A percentile compares a stretch with the other conserved stretches of the same genome.
Conservation (phyloP, 1,140 invertebrate species). For the Trypoxylus dichotomus region DNA sequence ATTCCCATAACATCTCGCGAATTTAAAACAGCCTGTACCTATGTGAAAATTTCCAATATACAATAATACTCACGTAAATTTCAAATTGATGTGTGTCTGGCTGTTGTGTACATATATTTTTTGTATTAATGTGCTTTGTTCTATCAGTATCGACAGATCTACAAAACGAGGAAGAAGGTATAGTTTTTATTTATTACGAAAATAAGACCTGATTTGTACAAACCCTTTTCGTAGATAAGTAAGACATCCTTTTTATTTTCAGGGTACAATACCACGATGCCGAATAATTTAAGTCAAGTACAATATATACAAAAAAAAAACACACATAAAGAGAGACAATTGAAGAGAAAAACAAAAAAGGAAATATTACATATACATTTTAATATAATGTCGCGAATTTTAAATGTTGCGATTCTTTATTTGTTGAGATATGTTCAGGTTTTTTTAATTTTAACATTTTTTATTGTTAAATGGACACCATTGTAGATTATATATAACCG, state of each 20-base stretch:
- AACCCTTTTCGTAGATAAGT: not conserved
- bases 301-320: not conserved
- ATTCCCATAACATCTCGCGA: too few relatives aligned
- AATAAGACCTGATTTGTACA: not conserved
- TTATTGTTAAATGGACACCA: not conserved
- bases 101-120: not conserved
- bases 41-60: not conserved
- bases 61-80: not conserved
- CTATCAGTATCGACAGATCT: constrained; percentile 22
- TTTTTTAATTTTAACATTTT: not conserved
- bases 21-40: too few relatives aligned
- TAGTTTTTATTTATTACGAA: constrained; percentile 11
- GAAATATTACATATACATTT: constrained; percentile 3
- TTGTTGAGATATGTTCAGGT: constrained; percentile 16
- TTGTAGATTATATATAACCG: not conserved
- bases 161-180: constrained; percentile 4
- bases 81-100: not conserved
- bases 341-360: not conserved
- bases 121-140: constrained; percentile 24
- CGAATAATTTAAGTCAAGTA: constrained; percentile 11
- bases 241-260: constrained; percentile 5
- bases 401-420: constrained; percentile 21
- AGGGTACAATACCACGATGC: constrained; percentile 30
- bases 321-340: too few relatives aligned
- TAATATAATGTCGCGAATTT: not conserved